Evolutionary conservation across 2,888 invertebrate species (phyloP).

Genomic region (Cheiracanthium punctorium): DNA sequence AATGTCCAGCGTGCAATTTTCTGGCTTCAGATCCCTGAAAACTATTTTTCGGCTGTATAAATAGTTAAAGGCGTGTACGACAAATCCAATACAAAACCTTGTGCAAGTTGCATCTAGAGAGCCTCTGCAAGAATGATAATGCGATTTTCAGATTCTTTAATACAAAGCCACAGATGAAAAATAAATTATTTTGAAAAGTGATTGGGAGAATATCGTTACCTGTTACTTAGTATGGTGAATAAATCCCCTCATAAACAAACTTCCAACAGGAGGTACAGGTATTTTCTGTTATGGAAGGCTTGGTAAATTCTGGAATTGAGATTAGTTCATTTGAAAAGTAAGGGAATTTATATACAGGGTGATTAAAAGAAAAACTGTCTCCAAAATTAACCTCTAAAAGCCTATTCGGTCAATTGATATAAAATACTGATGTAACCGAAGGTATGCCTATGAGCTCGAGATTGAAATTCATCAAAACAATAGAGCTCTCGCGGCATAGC

Average conservation of each 20-base stretch:
- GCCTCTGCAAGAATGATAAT: slow-evolving; percentile 79
- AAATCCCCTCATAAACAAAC: slow-evolving; percentile 95
- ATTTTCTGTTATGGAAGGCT: slow-evolving; percentile 93
- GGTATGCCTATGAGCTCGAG: too few species aligned
- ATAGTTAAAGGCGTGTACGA: slow-evolving; percentile 98
- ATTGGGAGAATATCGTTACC: slow-evolving; percentile 75
- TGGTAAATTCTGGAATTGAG: slow-evolving; percentile 83
- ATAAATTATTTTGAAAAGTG: too few species aligned
- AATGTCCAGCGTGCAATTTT: slow-evolving; percentile 93
- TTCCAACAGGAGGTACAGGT: slow-evolving; percentile 96
- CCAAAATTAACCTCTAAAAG: too few species aligned
- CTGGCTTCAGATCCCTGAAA: slow-evolving; percentile 89
- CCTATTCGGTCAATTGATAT: too few species aligned
- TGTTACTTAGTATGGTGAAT: slow-evolving; percentile 93
- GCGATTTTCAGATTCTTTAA: background rate
- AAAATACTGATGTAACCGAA: too few species aligned
- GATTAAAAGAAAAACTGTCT: too few species aligned
- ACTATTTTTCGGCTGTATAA: slow-evolving; percentile 97
- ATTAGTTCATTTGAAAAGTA: too few species aligned
- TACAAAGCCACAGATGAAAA: too few species aligned
- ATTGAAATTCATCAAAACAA: too few species aligned
- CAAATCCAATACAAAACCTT: slow-evolving; percentile 96
- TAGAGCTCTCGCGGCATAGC: too few species aligned
- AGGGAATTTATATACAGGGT: too few species aligned
- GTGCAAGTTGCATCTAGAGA: slow-evolving; percentile 96